phyloP scores from a whole-genome alignment of 2,797 vertebrate genomes.

The Buphagus erythrorhynchus region DNA sequence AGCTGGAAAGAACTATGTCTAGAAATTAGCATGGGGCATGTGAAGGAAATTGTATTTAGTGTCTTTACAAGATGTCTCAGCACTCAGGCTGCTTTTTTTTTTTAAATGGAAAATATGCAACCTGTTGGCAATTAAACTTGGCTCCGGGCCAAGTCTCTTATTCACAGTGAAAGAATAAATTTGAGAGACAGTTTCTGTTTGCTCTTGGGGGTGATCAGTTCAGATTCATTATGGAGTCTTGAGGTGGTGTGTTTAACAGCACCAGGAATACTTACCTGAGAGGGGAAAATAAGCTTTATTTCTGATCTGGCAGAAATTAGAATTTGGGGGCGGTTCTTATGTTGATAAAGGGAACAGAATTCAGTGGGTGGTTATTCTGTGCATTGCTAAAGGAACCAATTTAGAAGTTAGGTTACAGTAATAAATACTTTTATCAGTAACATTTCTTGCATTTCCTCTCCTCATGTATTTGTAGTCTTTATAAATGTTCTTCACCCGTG shows the following conservation, averaged over 20 bases:
- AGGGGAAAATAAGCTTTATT: background rate
- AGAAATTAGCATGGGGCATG: background rate
- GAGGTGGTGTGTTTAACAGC: background rate
- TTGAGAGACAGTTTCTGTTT: background rate
- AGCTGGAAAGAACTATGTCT: background rate
- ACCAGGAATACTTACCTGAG: background rate
- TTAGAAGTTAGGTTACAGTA: background rate
- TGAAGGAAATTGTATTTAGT: background rate
- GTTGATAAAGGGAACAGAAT: background rate
- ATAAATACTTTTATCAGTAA: background rate
- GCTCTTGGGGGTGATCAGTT: background rate
- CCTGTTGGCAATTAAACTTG: background rate
- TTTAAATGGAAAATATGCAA: background rate
- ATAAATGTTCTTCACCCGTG: background rate
- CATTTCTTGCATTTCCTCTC: background rate
- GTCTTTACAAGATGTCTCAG: background rate
- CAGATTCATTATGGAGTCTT: background rate
- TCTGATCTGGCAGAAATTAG: background rate
- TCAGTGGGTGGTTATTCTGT: background rate
- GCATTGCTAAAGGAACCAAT: background rate
- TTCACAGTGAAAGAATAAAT: background rate
- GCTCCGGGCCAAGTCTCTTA: background rate
- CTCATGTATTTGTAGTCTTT: background rate
- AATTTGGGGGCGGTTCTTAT: background rate
- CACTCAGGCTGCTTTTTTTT: background rate